Evolutionary conservation across 1,140 invertebrate species (phyloP).

Genomic region (Cotesia vestalis): DNA sequence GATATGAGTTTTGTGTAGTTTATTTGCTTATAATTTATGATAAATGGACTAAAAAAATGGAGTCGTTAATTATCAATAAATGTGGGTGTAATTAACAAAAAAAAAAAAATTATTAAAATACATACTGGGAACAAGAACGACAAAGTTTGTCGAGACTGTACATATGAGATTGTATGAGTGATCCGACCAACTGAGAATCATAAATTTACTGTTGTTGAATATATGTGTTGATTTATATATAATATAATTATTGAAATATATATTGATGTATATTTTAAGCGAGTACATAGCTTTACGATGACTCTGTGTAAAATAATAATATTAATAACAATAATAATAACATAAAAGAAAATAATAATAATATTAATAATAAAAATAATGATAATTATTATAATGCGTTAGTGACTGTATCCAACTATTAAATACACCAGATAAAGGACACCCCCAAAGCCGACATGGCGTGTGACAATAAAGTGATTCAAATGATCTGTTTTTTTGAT

Average conservation of each 20-base stretch:
- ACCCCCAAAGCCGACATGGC: conserved; percentile 63
- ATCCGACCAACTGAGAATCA: conserved; percentile 31
- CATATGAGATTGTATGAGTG: conserved; percentile 34
- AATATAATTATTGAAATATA: conserved; percentile 21
- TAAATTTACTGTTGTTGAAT: conserved; percentile 18
- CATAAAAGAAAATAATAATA: conserved; percentile 39
- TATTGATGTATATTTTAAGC: too few species aligned
- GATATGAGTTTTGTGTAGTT: conserved; percentile 17
- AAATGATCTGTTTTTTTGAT: conserved; percentile 51
- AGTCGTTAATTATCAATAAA: background rate
- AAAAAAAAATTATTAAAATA: conserved; percentile 27
- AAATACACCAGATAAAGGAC: conserved; percentile 63
- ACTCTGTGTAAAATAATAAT: conserved; percentile 48
- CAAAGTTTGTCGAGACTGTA: conserved; percentile 38
- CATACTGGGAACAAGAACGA: conserved; percentile 37
- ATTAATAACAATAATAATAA: conserved; percentile 49
- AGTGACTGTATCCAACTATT: conserved; percentile 61
- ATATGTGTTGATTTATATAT: conserved; percentile 27
- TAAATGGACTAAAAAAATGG: conserved; percentile 7
- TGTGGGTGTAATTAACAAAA: background rate
- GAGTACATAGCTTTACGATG: conserved; percentile 47
- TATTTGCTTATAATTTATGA: conserved; percentile 30
- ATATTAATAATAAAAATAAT: too few species aligned
- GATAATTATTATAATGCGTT: conserved; percentile 57
- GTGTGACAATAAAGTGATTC: conserved; percentile 66